Base-by-base conservation (phyloP, 2,888 invertebrate species). In the Drosophila putrida region DNA sequence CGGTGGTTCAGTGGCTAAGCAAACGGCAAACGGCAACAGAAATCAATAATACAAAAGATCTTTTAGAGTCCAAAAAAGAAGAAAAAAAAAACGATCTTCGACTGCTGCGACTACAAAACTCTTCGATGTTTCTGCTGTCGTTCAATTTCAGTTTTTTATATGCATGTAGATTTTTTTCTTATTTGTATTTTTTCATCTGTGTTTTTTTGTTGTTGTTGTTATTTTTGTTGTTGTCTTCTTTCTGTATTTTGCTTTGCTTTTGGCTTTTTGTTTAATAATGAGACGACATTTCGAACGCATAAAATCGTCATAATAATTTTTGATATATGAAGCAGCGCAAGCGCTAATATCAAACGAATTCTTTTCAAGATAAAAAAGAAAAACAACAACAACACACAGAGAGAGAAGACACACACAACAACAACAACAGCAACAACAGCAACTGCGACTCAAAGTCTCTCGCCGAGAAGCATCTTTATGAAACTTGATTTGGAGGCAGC, bases 281-380 rank as follows among this genome's bases (percentile, higher is more conserved):
- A 91, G 91, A 91, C 90, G 91, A 91, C 90, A 91, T 91, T 90
- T 91, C 90, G 91, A 91, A 90, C 90, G 91, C 91, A 91, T 91
- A 91, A 91, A 91, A 91, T 90, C 90, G 91, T 91, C 91, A 91
- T 91, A 91, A 91, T 91, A 91, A 91, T 91, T 91, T 91, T 91
- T 91, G 91, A 91, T 91, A 91, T 91, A 91, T 90, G 90, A 89
- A 90, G 91, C 91, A 88, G 90, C 89, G 89, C 90, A 85, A 83
- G 88, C 82, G 90, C 90, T 90, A 85, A 90, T 90, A 91, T 91
- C 90, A 91, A 91, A 91, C 91, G 91, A 91, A 91, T 91, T 91
- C 91, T 91, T 91, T 77, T 78, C 80, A 69, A 89, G 91, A 90
- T 91, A 89, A 89, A 82, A 64, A 36, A 5, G 4, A 43, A 33